Percentiles rank a stretch among this genome's conserved stretches.
These are phyloP conservation scores for Dendroctonus ponderosae DNA, from an alignment of 1,140 invertebrate genomes.

Conservation along the genomic window DNA sequence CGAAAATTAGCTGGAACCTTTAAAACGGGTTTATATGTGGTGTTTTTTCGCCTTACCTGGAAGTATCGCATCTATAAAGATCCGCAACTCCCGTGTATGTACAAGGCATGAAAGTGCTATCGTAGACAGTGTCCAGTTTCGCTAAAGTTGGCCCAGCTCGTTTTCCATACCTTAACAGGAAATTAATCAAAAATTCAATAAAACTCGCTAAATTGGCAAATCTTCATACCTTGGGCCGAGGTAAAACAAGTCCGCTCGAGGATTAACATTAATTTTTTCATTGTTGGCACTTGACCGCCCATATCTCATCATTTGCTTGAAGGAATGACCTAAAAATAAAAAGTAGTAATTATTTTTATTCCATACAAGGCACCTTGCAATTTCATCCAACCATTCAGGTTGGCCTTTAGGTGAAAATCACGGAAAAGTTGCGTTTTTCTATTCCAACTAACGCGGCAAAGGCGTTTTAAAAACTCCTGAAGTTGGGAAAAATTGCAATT, in stretches of 20 bases:
- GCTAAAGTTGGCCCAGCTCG: conserved; percentile 36
- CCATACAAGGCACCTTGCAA: not conserved
- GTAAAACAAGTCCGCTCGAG: conserved; percentile 38
- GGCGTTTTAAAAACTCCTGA: not conserved
- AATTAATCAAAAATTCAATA: not conserved
- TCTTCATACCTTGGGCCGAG: conserved; percentile 33
- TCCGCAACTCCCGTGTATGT: conserved; percentile 43
- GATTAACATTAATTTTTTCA: conserved; percentile 36
- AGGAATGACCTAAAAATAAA: conserved; percentile 24
- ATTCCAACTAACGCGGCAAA: too few relatives aligned
- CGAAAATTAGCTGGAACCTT: too few relatives aligned
- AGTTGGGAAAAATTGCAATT: not conserved
- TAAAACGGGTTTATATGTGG: too few relatives aligned
- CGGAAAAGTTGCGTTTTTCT: too few relatives aligned
- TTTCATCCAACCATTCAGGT: too few relatives aligned
- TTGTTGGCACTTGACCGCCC: conserved; percentile 32
- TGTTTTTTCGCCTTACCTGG: too few relatives aligned
- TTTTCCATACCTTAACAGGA: conserved; percentile 42
- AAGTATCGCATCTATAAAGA: conserved; percentile 43
- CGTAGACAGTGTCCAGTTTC: conserved; percentile 21
- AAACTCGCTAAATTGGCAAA: too few relatives aligned
- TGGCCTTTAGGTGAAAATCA: too few relatives aligned
- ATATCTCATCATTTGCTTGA: conserved; percentile 38
- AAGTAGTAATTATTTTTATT: not conserved
- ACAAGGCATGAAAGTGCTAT: conserved; percentile 37